These are phyloP conservation scores for Phyllostomus discolor DNA, from an alignment of 2,113 vertebrate species.

Conservation along the genomic window DNA sequence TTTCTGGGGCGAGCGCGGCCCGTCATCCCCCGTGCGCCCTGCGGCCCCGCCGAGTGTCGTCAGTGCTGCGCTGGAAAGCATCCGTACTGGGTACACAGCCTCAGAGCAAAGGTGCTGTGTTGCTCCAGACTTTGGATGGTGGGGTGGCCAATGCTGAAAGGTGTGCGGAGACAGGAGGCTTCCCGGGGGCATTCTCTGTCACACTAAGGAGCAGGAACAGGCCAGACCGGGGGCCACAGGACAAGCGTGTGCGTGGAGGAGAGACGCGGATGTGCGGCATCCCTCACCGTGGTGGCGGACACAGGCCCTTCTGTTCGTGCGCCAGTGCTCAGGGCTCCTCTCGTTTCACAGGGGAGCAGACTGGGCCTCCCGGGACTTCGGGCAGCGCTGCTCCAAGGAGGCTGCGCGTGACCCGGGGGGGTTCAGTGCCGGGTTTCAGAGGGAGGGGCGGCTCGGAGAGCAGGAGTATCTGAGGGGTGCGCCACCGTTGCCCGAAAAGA, in stretches of 20 bases:
- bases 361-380: background rate
- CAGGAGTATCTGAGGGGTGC: fast-evolving
- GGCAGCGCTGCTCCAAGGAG: background rate
- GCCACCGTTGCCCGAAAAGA: background rate
- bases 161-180: background rate
- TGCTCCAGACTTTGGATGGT: slow-evolving; percentile 5
- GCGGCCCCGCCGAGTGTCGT: background rate
- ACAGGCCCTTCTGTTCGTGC: fast-evolving
- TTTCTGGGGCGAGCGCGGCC: background rate
- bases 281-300: background rate
- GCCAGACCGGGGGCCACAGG: background rate
- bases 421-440: fast-evolving
- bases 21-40: background rate
- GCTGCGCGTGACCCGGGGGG: background rate
- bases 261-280: fast-evolving
- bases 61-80: background rate
- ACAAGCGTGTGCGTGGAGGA: background rate
- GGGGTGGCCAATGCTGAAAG: slow-evolving; percentile 24
- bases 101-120: background rate
- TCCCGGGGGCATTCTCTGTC: background rate
- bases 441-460: too few species aligned
- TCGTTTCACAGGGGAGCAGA: background rate
- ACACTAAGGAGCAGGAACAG: background rate
- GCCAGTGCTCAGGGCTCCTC: fast-evolving
- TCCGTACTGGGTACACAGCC: background rate